Conservation (phyloP, 2,113 vertebrate species). For the Phodopus roborovskii region DNA sequence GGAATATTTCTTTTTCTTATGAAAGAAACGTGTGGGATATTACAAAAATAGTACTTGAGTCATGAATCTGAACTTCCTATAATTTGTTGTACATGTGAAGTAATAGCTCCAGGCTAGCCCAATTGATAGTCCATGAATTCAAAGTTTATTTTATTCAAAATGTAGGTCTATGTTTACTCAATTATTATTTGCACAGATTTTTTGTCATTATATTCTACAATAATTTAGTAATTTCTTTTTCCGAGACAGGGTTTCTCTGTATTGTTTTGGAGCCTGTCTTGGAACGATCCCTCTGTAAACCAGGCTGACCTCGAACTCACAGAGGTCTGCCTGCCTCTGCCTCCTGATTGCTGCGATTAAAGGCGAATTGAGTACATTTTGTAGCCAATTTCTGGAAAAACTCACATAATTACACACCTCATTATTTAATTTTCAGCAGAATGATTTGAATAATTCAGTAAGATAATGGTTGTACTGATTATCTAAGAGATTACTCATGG, state of each 20-base stretch:
- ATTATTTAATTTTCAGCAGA: neutral
- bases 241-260: no score
- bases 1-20: neutral
- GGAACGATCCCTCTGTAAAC: no score
- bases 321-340: no score
- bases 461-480: neutral
- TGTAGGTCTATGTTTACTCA: neutral
- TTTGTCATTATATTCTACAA: neutral
- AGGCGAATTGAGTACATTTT: neutral
- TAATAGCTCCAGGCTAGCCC: neutral
- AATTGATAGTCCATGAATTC: neutral
- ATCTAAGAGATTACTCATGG: neutral
- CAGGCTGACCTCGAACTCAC: no score
- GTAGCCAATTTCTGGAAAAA: neutral
- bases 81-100: neutral
- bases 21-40: neutral
- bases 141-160: slow-evolving; percentile 19
- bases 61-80: neutral
- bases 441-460: neutral
- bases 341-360: no score
- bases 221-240: neutral
- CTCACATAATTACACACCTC: neutral
- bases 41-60: neutral
- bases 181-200: neutral
- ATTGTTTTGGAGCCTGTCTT: no score